Conservation (phyloP, 2,113 vertebrate genomes). For the Oreochromis spilurus region DNA sequence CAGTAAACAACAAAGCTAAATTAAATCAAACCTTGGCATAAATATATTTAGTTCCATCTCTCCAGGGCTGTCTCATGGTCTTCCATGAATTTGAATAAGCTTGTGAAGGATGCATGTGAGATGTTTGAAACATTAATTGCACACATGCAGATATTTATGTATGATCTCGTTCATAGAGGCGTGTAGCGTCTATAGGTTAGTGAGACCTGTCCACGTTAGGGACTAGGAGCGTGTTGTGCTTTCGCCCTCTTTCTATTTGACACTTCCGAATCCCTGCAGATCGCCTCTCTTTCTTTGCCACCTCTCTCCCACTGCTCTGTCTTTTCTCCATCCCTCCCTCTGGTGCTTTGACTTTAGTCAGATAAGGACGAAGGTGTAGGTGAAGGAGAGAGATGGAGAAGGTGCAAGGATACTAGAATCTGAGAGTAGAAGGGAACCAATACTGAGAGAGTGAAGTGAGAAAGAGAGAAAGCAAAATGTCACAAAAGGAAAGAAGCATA, state of each 20-base stretch:
- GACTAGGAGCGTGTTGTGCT: background rate
- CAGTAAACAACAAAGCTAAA: background rate
- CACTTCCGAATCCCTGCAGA: slow-evolving; percentile 12
- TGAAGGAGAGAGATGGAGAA: background rate
- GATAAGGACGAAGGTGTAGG: background rate
- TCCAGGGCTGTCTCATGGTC: background rate
- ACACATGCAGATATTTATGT: background rate
- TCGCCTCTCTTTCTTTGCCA: slow-evolving; percentile 3
- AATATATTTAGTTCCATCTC: background rate
- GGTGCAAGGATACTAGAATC: slow-evolving; percentile 1
- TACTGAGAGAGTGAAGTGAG: background rate
- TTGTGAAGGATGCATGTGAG: background rate
- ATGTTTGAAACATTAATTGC: background rate
- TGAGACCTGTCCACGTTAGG: background rate
- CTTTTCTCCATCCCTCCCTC: slow-evolving; percentile 11
- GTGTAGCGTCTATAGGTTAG: background rate
- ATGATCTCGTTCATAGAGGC: background rate
- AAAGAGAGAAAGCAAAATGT: background rate
- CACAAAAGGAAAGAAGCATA: slow-evolving; percentile 14
- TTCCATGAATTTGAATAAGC: background rate
- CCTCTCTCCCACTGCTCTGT: slow-evolving; percentile 3
- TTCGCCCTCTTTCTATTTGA: background rate
- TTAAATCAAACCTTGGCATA: background rate
- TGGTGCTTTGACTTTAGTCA: slow-evolving; percentile 26
- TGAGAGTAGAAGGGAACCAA: background rate